Percentiles rank a stretch among this genome's conserved stretches.
phyloP scores from a whole-genome alignment of 2,888 invertebrate genomes.

The Tetragnatha montana region DNA sequence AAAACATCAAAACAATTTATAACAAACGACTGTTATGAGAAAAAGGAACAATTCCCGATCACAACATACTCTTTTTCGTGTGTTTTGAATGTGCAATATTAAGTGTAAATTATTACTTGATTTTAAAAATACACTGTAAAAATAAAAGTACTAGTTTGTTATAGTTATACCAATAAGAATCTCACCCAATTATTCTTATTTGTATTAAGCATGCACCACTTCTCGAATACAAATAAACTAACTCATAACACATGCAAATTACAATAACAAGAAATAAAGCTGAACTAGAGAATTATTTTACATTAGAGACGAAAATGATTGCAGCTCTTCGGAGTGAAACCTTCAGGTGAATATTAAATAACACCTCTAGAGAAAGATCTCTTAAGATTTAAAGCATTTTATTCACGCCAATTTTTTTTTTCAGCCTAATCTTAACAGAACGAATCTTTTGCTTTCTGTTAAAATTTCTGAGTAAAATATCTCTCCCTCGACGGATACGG shows the following conservation, averaged over 20 bases:
- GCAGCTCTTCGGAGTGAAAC: neutral
- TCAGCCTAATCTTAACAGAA: neutral
- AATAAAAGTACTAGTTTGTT: no score
- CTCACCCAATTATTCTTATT: no score
- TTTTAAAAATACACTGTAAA: no score
- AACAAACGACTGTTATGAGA: no score
- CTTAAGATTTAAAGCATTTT: neutral
- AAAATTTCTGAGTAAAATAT: conserved; percentile 2
- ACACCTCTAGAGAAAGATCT: neutral
- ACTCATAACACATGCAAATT: neutral
- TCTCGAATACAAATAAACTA: neutral
- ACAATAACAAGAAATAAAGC: neutral
- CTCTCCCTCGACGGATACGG: neutral
- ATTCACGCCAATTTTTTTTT: neutral
- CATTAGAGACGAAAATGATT: neutral
- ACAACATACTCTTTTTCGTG: no score
- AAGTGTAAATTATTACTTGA: no score
- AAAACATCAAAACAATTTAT: no score
- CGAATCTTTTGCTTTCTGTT: conserved; percentile 12
- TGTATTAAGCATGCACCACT: neutral
- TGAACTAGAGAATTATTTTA: neutral
- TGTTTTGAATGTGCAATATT: no score
- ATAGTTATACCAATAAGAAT: no score
- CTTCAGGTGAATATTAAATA: neutral
- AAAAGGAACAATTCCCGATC: no score